Evolutionary conservation across 2,888 invertebrate genomes (phyloP).

Genomic region (Latrodectus elegans): DNA sequence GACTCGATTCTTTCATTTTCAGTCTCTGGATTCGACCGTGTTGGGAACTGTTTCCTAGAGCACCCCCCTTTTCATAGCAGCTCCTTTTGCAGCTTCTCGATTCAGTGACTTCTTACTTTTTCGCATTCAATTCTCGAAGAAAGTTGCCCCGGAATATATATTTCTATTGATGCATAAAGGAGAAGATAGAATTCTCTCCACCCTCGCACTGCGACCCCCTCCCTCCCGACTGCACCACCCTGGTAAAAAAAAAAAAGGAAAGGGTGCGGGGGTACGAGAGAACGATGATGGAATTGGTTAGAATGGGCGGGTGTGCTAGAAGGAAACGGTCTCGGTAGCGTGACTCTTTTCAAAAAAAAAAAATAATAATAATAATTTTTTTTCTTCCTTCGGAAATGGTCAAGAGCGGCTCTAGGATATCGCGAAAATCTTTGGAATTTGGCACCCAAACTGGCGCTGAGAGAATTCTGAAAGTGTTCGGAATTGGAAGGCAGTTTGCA

Average conservation of each 20-base stretch:
- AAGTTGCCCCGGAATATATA: constrained; percentile 63
- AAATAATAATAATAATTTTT: not conserved
- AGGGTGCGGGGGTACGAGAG: constrained; percentile 2
- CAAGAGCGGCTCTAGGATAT: constrained; percentile 32
- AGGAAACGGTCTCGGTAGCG: constrained; percentile 8
- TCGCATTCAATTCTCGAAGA: constrained; percentile 61
- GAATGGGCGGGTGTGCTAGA: constrained; percentile 15
- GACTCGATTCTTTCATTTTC: constrained; percentile 68
- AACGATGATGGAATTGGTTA: constrained; percentile 59
- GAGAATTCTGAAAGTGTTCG: not conserved
- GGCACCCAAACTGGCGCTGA: constrained; percentile 15
- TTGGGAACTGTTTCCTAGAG: constrained; percentile 61
- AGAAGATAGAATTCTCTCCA: constrained; percentile 61
- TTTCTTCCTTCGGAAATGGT: constrained; percentile 41
- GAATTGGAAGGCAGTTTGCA: constrained; percentile 4
- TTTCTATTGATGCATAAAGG: constrained; percentile 67
- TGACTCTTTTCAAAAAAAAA: constrained; percentile 7
- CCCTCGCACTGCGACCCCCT: not conserved
- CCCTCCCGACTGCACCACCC: not conserved
- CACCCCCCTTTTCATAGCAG: constrained; percentile 55
- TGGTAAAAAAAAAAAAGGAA: constrained; percentile 1
- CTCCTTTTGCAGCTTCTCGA: constrained; percentile 52
- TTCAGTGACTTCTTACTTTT: constrained; percentile 64
- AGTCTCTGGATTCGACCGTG: constrained; percentile 56
- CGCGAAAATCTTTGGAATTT: constrained; percentile 25